Evolutionary conservation across 2,888 invertebrate species (phyloP).

Genomic region (Nineta flava): DNA sequence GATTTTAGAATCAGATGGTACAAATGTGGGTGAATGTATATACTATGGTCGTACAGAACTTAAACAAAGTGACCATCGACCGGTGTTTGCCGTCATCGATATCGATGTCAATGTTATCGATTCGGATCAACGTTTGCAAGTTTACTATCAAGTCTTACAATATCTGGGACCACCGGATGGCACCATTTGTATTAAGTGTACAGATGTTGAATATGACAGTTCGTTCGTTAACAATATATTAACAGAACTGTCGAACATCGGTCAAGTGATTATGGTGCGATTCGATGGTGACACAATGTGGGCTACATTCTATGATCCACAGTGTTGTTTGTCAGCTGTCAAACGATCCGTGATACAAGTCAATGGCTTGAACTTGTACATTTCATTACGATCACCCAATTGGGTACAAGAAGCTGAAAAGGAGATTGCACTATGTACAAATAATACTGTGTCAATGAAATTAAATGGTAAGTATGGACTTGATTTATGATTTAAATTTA

Average conservation of each 20-base stretch:
- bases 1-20: conserved; percentile 18
- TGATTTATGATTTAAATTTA: background rate
- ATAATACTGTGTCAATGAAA: conserved; percentile 62
- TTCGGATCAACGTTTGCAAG: conserved; percentile 53
- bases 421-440: conserved; percentile 70
- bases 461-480: background rate
- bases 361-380: conserved; percentile 46
- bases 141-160: conserved; percentile 71
- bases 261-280: conserved; percentile 79
- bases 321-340: conserved; percentile 60
- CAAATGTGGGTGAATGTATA: conserved; percentile 61
- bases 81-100: conserved; percentile 84
- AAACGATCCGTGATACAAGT: conserved; percentile 22
- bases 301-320: conserved; percentile 84
- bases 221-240: conserved; percentile 63
- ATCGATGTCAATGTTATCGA: conserved; percentile 73
- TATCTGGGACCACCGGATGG: conserved; percentile 91
- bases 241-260: conserved; percentile 67
- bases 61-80: conserved; percentile 94
- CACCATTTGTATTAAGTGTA: conserved; percentile 59
- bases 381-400: conserved; percentile 66
- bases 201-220: conserved; percentile 44
- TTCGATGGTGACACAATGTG: conserved; percentile 82
- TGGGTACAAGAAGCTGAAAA: conserved; percentile 72
- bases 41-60: conserved; percentile 89